Percentiles rank a stretch among this genome's conserved stretches.
Evolutionary conservation across 2,113 vertebrate genomes (phyloP).

Genomic region (Campylomormyrus tamandua): DNA sequence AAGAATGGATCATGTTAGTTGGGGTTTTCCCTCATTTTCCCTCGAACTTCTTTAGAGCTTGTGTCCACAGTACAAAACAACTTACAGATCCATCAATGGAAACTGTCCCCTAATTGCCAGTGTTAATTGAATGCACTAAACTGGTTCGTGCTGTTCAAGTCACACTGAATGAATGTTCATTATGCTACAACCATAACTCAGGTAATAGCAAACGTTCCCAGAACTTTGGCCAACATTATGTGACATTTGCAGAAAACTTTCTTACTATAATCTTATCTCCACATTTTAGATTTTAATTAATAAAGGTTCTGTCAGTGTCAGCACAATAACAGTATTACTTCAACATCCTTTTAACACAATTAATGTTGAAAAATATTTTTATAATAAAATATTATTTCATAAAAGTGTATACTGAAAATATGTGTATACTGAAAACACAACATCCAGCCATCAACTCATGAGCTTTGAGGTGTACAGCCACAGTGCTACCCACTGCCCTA

Average conservation of each 20-base stretch:
- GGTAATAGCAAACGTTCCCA: neutral
- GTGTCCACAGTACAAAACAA: neutral
- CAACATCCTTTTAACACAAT: neutral
- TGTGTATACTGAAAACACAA: neutral
- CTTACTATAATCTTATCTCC: neutral
- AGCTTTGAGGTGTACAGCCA: neutral
- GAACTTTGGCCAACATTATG: neutral
- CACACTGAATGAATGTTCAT: neutral
- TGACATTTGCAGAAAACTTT: neutral
- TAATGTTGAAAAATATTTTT: too few relatives aligned
- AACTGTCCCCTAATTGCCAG: neutral
- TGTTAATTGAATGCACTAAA: neutral
- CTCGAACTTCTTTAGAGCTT: neutral
- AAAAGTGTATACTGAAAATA: neutral
- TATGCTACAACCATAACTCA: neutral
- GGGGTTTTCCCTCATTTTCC: neutral
- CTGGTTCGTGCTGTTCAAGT: neutral
- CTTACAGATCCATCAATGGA: neutral
- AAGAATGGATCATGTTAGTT: neutral
- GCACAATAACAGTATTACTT: neutral
- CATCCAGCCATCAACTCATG: neutral
- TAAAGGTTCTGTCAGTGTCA: neutral
- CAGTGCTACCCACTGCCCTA: too few relatives aligned
- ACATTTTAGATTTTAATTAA: neutral
- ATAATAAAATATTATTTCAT: neutral